phyloP scores from a whole-genome alignment of 2,113 vertebrate species.

The Varanus salvator region DNA sequence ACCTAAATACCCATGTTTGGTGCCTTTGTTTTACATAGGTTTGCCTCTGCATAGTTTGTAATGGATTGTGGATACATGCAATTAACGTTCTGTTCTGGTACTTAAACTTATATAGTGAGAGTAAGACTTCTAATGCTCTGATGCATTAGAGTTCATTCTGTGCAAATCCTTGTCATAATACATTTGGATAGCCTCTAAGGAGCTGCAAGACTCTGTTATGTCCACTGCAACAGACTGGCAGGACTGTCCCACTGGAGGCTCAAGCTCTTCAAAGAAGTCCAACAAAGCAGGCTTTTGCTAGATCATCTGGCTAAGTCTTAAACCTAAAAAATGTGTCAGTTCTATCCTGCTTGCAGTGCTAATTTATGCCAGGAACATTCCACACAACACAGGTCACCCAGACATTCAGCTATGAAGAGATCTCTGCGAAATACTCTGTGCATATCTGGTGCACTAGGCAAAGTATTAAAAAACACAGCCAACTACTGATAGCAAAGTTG shows the following conservation, averaged over 20 bases:
- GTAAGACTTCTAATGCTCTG: background rate
- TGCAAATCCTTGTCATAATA: background rate
- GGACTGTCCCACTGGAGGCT: background rate
- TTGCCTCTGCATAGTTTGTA: too few species aligned
- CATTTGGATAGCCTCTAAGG: background rate
- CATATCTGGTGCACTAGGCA: background rate
- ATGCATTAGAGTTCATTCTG: background rate
- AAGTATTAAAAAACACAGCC: background rate
- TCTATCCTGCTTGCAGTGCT: background rate
- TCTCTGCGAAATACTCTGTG: background rate
- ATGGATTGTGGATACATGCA: too few species aligned
- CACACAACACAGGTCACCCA: background rate
- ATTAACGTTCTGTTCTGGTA: too few species aligned
- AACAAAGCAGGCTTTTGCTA: background rate
- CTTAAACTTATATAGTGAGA: background rate
- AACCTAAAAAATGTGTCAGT: background rate
- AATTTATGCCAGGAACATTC: background rate
- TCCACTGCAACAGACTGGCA: background rate
- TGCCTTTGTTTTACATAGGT: too few species aligned
- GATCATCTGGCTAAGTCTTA: background rate
- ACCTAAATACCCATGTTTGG: too few species aligned
- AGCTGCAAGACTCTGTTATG: background rate
- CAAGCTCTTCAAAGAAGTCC: background rate
- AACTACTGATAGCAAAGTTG: background rate
- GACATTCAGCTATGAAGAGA: background rate